Conservation (phyloP, 2,888 invertebrate species). For the Dynastes hyllus region DNA sequence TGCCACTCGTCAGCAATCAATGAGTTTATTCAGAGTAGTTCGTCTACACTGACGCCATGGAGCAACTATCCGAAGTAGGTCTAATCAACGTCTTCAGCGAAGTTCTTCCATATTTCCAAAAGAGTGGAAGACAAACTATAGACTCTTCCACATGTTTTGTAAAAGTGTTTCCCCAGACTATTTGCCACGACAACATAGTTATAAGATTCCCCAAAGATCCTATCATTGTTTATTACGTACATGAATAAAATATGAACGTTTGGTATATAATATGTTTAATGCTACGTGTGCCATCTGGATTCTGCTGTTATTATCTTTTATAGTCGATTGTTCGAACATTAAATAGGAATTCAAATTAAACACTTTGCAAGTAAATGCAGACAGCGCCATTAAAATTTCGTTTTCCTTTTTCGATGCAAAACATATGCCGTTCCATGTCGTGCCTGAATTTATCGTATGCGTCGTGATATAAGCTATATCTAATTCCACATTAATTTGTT, state of each 20-base stretch:
- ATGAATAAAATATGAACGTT: neutral
- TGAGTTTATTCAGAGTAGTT: no score
- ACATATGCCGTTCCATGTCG: neutral
- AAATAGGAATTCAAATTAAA: constrained; percentile 19
- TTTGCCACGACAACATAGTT: no score
- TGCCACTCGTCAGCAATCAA: no score
- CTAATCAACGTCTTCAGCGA: no score
- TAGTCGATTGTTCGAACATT: neutral
- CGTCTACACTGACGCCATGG: no score
- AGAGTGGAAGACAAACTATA: no score
- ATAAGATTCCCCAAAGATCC: no score
- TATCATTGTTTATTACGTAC: no score
- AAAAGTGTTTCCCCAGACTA: no score
- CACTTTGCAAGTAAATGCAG: constrained; percentile 14
- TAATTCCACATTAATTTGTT: neutral
- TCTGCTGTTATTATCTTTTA: constrained; percentile 2
- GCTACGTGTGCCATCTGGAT: neutral
- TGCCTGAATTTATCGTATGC: neutral
- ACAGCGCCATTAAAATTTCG: neutral
- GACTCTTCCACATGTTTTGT: no score
- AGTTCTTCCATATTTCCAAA: no score
- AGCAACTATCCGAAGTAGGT: no score
- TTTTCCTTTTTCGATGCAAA: constrained; percentile 2
- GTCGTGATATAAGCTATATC: neutral
- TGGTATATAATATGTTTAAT: neutral